Conservation (phyloP, 2,888 invertebrate species). For the Campaea margaritaria region DNA sequence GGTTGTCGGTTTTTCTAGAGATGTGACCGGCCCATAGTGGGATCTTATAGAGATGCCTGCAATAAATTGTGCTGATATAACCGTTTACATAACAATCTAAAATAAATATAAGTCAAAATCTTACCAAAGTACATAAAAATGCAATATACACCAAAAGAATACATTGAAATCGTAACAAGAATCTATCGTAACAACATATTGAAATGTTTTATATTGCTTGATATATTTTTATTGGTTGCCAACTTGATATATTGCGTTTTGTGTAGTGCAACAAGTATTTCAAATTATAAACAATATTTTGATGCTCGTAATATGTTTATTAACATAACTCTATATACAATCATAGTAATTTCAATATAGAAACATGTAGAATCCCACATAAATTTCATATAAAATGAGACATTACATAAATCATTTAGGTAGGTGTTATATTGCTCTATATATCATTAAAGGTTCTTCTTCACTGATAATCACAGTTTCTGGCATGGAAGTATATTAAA, state of each 20-base stretch:
- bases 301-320: constrained; percentile 82
- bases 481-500: constrained; percentile 64
- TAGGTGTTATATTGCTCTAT: constrained; percentile 70
- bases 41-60: no score
- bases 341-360: constrained; percentile 81
- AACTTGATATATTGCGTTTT: constrained; percentile 6
- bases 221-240: constrained; percentile 34
- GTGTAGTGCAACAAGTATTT: constrained; percentile 17
- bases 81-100: no score
- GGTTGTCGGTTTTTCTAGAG: no score
- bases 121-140: constrained; percentile 44
- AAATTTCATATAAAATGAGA: constrained; percentile 76
- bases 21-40: no score
- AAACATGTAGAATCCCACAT: constrained; percentile 76
- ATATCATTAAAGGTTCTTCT: constrained; percentile 48
- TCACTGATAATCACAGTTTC: constrained; percentile 44
- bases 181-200: constrained; percentile 9
- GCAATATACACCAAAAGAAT: constrained; percentile 36
- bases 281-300: constrained; percentile 53
- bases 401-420: constrained; percentile 68
- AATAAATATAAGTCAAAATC: constrained; percentile 14
- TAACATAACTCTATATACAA: constrained; percentile 83
- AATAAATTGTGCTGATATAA: no score
- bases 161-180: constrained; percentile 30
- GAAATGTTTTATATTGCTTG: constrained; percentile 2